Evolutionary conservation across 1,140 invertebrate genomes (phyloP).

Genomic region (Drosophila repleta): DNA sequence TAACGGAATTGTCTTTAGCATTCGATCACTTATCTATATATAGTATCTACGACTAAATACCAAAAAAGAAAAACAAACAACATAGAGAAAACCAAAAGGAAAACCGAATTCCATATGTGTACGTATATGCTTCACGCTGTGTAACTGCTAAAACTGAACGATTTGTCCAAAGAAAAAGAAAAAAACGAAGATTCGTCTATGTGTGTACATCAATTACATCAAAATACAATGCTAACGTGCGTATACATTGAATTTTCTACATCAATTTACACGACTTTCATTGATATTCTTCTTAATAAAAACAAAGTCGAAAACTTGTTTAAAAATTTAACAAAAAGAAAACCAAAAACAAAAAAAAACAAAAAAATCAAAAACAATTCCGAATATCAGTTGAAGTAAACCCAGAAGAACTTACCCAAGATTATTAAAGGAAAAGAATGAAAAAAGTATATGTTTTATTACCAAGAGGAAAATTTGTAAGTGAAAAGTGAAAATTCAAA

Average conservation of each 20-base stretch:
- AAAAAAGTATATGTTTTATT: conserved; percentile 15
- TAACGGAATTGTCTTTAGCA: conserved; percentile 27
- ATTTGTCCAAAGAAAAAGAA: conserved; percentile 21
- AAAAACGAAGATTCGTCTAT: conserved; percentile 8
- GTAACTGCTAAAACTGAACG: conserved; percentile 4
- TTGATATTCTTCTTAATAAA: conserved; percentile 32
- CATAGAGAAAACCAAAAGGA: not conserved
- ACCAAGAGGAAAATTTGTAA: conserved; percentile 23
- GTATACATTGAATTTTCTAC: conserved; percentile 47
- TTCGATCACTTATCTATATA: conserved; percentile 6
- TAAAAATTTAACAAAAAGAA: not conserved
- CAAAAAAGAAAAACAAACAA: not conserved
- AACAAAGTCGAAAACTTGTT: conserved; percentile 18
- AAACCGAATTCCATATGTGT: conserved; percentile 1
- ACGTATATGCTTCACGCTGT: conserved; percentile 14
- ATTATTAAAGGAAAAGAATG: conserved; percentile 12
- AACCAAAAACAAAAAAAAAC: not conserved
- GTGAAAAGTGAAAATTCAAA: not conserved
- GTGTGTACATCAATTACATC: conserved; percentile 20
- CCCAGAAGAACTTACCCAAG: conserved; percentile 18
- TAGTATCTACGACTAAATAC: conserved; percentile 1
- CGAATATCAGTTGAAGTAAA: conserved; percentile 26
- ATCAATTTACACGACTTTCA: conserved; percentile 55
- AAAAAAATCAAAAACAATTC: not conserved
- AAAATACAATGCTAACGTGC: conserved; percentile 12